Evolutionary conservation across 1,140 invertebrate species (phyloP), one percentile per base, ranked within the genome.

Genomic region (Rhopalosiphum maidis): DNA sequence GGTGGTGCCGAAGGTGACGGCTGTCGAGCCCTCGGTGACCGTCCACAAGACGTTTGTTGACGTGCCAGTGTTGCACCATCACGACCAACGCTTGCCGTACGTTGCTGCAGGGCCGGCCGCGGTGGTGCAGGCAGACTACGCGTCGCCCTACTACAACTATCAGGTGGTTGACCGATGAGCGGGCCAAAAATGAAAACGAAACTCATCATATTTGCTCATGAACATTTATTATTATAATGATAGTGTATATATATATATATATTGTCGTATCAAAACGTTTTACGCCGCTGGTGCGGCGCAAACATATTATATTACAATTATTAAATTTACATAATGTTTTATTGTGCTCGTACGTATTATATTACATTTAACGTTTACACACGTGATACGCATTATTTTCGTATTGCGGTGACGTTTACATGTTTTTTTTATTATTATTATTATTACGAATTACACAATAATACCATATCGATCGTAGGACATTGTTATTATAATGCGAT

Each of bases 1-100:
- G 43, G 94, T 94, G 54, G 94, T 94, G 30, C 94, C 94, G 23
- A 94, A 94, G 91, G 94, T 94, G 30, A 94, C 94, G 89, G 93
- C 94, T 30, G 94, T 94, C 68, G 93, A 94, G 68, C 94, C 94
- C 46, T 94, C 94, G 88, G 92, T 94, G 37, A 86, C 41, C 86
- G 94, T 94, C 35, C 94, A 94, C 41, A 94, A 94, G 77, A 94
- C 91, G 82, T 83, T 48, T 22, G 46, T 85, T 15, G 91, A 93
- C 35, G 91, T 93, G 77, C 91, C 68, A 18, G 30, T 92, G 5
- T 6, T 48, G 30, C 77, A 37, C 23, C 82, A 85, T 37, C 82
- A 22, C n/a, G 91, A 83, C 4, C 83, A 83, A n/a, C 41, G 89
- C 4, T 30, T 55, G 35, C 0, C 60, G 60, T 77, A 77, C 60